Evolutionary conservation across 2,888 invertebrate genomes (phyloP).

Genomic region (Therioaphis trifolii): DNA sequence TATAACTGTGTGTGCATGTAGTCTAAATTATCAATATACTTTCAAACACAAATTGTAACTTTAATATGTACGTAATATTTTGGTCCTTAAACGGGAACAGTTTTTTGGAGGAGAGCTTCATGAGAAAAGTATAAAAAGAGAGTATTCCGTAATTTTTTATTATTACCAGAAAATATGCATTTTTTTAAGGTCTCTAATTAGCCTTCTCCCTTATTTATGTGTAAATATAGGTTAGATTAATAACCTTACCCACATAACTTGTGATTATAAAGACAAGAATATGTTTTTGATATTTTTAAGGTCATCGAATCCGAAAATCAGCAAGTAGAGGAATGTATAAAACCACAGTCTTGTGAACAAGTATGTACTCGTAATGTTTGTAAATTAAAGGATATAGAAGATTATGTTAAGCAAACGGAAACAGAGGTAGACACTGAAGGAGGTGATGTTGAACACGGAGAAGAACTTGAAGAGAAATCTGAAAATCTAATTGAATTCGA

Average conservation of each 20-base stretch:
- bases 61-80: no score
- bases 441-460: neutral
- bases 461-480: neutral
- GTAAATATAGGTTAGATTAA: no score
- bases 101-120: no score
- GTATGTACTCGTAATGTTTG: conserved; percentile 49
- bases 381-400: conserved; percentile 56
- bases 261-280: neutral
- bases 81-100: no score
- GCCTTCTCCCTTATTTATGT: no score
- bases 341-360: conserved; percentile 5
- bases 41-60: no score
- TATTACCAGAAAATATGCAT: no score
- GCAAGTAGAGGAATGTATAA: neutral
- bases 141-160: no score
- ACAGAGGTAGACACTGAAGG: neutral
- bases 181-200: no score
- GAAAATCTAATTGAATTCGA: conserved; percentile 15
- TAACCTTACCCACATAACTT: neutral
- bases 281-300: neutral
- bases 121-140: no score
- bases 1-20: no score
- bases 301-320: neutral
- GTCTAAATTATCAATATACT: no score
- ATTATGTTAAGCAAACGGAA: conserved; percentile 30